Conservation (phyloP, 1,140 invertebrate species). For the Heliothis virescens region DNA sequence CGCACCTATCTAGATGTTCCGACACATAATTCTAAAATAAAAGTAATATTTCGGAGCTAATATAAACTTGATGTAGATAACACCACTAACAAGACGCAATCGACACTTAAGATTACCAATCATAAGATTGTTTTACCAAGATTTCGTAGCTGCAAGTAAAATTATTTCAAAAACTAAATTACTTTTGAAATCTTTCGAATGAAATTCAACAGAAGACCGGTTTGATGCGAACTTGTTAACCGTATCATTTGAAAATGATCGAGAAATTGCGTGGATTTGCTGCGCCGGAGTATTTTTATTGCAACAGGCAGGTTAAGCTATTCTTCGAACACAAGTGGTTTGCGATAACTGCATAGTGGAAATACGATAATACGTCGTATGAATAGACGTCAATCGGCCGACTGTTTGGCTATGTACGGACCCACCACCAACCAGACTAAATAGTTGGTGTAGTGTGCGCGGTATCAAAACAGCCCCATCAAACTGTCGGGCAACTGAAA, state of each 20-base stretch:
- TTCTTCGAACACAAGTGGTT: neutral
- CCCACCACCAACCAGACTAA: too few relatives aligned
- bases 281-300: neutral
- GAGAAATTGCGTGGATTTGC: slow-evolving; percentile 9
- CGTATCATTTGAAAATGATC: slow-evolving; percentile 30
- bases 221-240: neutral
- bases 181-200: slow-evolving; percentile 3
- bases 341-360: too few relatives aligned
- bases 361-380: too few relatives aligned
- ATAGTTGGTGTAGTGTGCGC: too few relatives aligned
- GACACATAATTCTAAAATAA: too few relatives aligned
- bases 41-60: too few relatives aligned
- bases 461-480: too few relatives aligned
- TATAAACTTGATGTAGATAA: neutral
- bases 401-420: too few relatives aligned
- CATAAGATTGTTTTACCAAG: neutral
- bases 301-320: neutral
- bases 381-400: too few relatives aligned
- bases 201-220: neutral
- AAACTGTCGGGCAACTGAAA: too few relatives aligned
- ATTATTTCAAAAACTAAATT: slow-evolving; percentile 5
- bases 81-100: slow-evolving; percentile 1
- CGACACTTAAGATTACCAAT: neutral
- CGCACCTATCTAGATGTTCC: too few relatives aligned
- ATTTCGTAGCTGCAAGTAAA: neutral